Evolutionary conservation across 2,888 invertebrate species (phyloP), one percentile per base, ranked within the genome.

Genomic region (Thyatira batis): DNA sequence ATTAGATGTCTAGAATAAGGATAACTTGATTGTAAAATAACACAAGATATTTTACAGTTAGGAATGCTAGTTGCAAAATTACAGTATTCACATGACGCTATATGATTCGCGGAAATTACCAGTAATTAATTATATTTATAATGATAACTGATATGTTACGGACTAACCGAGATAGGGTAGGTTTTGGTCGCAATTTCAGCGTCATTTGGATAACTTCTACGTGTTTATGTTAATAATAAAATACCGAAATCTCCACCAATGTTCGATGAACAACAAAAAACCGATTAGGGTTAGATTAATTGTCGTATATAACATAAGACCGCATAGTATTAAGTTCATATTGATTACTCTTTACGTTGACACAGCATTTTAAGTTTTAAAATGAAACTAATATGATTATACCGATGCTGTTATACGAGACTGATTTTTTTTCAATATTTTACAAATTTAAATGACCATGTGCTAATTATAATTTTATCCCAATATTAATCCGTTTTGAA

Each of bases 51-150:
- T 27, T 27, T 2, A 20, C 13, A 9, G 17, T 17, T 48, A 48
- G 46, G 20, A 27, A 17, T 48, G 46, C 46, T 48, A 48, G 46
- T 48, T 48, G 20, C 46, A 13, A 27, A 17, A 3, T 10, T 11
- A 21, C 46, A 27, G 46, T n/a, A 27, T 48, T 48, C 46, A 48
- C 46, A 48, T 48, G 46, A 20, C 20, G 17, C n/a, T 28, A 17
- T 11, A 13, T 39, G 6, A 6, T 39, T 39, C 8, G 33, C 13
- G 13, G 33, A 13, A 13, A 13, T 39, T 0, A 17, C n/a, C n/a
- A n/a, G n/a, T n/a, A n/a, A n/a, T n/a, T 13, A 13, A 17, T 6
- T 39, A n/a, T 13, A 17, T 13, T 30, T 39, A n/a, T n/a, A n/a
- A n/a, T n/a, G 6, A 39, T 39, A 2, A 17, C 3, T 39, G 3